Base-by-base conservation (phyloP, 1,140 invertebrate genomes). In the Lutraria rhynchaena region DNA sequence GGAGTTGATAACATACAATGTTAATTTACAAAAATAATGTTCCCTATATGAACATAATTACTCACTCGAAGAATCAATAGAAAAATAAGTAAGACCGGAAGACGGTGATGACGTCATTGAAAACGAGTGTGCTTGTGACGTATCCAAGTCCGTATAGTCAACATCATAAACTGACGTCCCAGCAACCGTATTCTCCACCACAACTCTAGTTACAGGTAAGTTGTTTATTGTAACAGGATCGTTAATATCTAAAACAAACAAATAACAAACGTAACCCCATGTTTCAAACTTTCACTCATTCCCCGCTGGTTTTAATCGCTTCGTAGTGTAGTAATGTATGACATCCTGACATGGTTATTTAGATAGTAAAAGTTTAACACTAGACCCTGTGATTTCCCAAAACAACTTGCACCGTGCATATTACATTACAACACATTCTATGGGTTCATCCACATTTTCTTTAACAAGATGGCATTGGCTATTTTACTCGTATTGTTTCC, bases 161-260 rank as follows among this genome's bases (percentile, higher is more conserved):
- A 75, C 71, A 9, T 11, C 46, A 27, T 46, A 75, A 17, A 75
- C 22, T 15, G 44, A 15, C 13, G 55, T 60, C 44, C 71, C 60
- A 24, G 67, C 17, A 37, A 46, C 60, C 13, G 74, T 51, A 19
- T 55, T 77, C 35, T 77, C 74, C 3, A 41, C 15, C 0, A 77
- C 44, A 9, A 51, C n/a, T 9, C 19, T 15, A 13, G 22, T 60
- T 13, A 61, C 4, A 13, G 74, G 74, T 7, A 77, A 27, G 31
- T 77, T 77, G 3, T 41, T 63, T 7, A 77, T 63, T 9, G 7
- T 22, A 13, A 77, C 74, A 22, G 60, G 46, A 33, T 67, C 61
- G 29, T 65, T 77, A 7, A 77, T 65, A 77, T 77, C 61, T 41
- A 44, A 22, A 53, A 27, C 15, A n/a, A 49, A 17, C 53, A 24